Evolutionary conservation across 2,797 vertebrate genomes (phyloP).

Genomic region (Vespertilio murinus): DNA sequence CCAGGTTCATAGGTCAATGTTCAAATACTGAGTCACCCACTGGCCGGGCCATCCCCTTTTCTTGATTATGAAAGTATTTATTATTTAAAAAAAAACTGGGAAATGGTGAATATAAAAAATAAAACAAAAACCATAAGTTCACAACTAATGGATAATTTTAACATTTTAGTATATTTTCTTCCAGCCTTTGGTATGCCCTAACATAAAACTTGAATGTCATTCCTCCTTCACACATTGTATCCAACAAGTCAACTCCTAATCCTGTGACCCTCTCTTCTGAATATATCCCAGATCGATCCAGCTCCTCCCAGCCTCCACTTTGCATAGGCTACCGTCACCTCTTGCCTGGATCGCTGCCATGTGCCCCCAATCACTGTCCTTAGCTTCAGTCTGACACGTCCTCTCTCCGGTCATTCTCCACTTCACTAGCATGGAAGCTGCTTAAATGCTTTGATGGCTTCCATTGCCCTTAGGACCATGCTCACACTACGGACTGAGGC

Average conservation of each 20-base stretch:
- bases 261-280: not conserved
- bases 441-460: not conserved
- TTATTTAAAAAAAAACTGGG: not conserved
- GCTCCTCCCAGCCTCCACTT: not conserved
- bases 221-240: not conserved
- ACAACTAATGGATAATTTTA: not conserved
- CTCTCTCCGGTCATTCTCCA: not conserved
- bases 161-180: not conserved
- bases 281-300: not conserved
- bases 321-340: fast-evolving
- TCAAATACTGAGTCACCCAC: no score
- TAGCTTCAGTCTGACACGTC: not conserved
- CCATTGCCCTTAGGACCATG: not conserved
- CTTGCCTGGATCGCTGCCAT: no score
- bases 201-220: not conserved
- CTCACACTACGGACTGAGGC: not conserved
- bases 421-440: not conserved
- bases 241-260: not conserved
- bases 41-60: not conserved
- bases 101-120: not conserved
- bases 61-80: constrained; percentile 10
- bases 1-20: no score
- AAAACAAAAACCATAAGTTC: not conserved
- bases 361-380: not conserved
- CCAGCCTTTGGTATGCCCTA: not conserved